Evolutionary conservation across 2,797 vertebrate genomes (phyloP).

Genomic region (Notoglanidium macrostoma): DNA sequence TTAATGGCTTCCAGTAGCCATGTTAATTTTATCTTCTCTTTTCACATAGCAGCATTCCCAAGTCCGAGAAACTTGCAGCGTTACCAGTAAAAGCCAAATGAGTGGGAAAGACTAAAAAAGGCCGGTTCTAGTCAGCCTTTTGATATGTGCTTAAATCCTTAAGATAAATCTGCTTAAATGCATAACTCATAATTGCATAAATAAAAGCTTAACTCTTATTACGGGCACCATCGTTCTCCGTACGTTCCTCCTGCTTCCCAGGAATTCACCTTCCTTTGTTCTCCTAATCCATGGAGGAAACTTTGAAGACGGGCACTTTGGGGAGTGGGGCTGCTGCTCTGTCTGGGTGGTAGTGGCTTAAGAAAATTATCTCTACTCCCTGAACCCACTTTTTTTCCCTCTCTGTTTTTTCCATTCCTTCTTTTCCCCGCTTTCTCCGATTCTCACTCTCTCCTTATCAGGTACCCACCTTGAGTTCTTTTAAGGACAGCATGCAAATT

Average conservation of each 20-base stretch:
- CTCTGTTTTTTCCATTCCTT: not conserved
- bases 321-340: conserved; percentile 47
- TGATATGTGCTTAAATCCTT: conserved; percentile 41
- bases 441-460: conserved; percentile 68
- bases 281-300: conserved; percentile 75
- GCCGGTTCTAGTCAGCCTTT: conserved; percentile 22
- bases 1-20: conserved; percentile 33
- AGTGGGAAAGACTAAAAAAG: conserved; percentile 12
- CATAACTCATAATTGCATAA: conserved; percentile 43
- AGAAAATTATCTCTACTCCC: conserved; percentile 56
- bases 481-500: conserved; percentile 70
- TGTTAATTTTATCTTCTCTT: not conserved
- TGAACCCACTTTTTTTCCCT: conserved; percentile 31
- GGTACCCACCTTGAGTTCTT: conserved; percentile 74
- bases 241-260: conserved; percentile 52
- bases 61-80: conserved; percentile 20
- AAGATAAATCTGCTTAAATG: conserved; percentile 29
- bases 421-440: conserved; percentile 25
- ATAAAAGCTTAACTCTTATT: conserved; percentile 45
- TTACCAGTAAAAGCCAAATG: not conserved
- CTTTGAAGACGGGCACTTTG: conserved; percentile 76
- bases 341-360: conserved; percentile 59
- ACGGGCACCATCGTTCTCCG: conserved; percentile 41
- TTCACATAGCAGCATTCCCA: conserved; percentile 15
- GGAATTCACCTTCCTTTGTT: conserved; percentile 79